phyloP scores from a whole-genome alignment of 2,113 vertebrate genomes.

The Varanus salvator region DNA sequence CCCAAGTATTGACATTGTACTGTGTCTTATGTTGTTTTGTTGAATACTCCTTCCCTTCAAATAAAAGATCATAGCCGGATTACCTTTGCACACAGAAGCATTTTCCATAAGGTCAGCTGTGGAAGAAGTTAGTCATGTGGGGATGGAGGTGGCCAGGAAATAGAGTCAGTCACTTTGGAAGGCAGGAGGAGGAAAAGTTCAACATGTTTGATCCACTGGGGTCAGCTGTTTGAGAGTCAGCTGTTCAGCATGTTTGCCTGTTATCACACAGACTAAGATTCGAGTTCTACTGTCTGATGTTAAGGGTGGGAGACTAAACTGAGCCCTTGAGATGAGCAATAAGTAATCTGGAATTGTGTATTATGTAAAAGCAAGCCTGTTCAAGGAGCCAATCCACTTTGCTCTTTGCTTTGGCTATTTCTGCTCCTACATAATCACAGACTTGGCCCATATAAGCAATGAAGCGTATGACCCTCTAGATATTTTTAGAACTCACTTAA shows the following conservation, averaged over 20 bases:
- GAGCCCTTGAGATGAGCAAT: not conserved
- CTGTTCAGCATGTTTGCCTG: not conserved
- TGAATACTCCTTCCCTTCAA: no score
- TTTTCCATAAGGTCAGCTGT: not conserved
- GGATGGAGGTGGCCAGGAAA: not conserved
- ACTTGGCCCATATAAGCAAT: not conserved
- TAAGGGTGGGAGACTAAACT: not conserved
- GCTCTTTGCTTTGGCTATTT: not conserved
- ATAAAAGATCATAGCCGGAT: no score
- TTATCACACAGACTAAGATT: not conserved
- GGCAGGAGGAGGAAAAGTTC: not conserved
- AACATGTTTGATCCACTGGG: not conserved
- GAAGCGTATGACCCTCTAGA: not conserved
- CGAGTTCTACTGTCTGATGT: not conserved
- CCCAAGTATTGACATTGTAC: no score
- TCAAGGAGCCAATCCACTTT: not conserved
- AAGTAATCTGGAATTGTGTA: not conserved
- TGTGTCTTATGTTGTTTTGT: no score
- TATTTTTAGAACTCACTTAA: not conserved
- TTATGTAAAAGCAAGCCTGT: not conserved
- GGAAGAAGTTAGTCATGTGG: not conserved
- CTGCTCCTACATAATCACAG: not conserved
- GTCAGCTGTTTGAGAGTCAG: not conserved
- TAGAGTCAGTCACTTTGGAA: not conserved
- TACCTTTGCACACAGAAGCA: not conserved